Conservation (phyloP, 2,113 vertebrate genomes). For the Narcine bancroftii region DNA sequence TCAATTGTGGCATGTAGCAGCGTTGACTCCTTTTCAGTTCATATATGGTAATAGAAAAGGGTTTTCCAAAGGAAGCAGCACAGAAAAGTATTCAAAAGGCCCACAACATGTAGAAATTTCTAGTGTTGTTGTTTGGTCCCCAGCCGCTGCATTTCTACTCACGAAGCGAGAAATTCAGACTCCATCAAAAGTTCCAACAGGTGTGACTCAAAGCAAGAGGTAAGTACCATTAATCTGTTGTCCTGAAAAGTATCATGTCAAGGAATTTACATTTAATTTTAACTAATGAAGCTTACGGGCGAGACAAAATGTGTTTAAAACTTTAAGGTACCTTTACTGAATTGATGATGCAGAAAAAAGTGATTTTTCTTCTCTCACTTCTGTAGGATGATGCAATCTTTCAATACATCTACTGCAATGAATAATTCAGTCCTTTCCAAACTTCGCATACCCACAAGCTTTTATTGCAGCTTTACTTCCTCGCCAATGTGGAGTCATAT, state of each 20-base stretch:
- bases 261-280: constrained; percentile 15
- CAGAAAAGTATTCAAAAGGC: constrained; percentile 48
- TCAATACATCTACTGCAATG: background rate
- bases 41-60: constrained; percentile 86
- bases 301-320: background rate
- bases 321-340: background rate
- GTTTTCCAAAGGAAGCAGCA: constrained; percentile 55
- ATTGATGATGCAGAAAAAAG: background rate
- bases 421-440: background rate
- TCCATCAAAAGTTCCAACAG: background rate
- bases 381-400: background rate
- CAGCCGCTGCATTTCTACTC: constrained; percentile 41
- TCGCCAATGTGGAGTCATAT: background rate
- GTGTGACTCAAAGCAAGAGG: constrained; percentile 27
- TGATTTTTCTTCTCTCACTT: background rate
- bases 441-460: background rate
- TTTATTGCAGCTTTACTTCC: constrained; percentile 18
- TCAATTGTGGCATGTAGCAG: constrained; percentile 55
- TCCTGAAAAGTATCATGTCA: background rate
- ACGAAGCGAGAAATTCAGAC: constrained; percentile 43
- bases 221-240: background rate
- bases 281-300: background rate
- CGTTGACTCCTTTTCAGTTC: constrained; percentile 66
- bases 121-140: constrained; percentile 33
- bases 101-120: constrained; percentile 50